Percentiles rank a stretch among this genome's conserved stretches.
These are phyloP conservation scores for Doryteuthis pealeii DNA, from an alignment of 1,140 invertebrate species.

Conservation along the genomic window DNA sequence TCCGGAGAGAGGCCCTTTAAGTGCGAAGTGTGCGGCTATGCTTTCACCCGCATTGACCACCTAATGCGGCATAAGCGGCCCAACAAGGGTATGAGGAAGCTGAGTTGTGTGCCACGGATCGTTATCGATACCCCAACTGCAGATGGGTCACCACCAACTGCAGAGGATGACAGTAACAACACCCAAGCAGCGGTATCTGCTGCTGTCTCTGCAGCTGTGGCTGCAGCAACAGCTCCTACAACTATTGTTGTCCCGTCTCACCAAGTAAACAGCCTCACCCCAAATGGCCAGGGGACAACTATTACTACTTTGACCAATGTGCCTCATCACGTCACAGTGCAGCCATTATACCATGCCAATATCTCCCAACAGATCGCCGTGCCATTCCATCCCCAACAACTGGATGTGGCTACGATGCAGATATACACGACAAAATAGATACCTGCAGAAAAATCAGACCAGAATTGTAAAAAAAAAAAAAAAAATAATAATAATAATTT, in stretches of 20 bases:
- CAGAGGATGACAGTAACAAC: neutral
- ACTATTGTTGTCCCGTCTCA: no score
- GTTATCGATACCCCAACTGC: neutral
- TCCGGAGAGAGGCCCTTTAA: constrained; percentile 75
- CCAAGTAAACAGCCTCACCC: no score
- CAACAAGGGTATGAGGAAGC: constrained; percentile 68
- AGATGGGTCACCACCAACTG: neutral
- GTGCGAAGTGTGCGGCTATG: constrained; percentile 37
- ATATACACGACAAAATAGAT: neutral
- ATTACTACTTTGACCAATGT: constrained; percentile 1
- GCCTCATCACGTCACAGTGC: neutral
- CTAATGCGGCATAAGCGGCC: constrained; percentile 51
- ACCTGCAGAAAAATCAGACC: no score
- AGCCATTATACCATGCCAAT: neutral
- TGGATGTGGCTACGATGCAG: neutral
- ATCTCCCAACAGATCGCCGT: neutral
- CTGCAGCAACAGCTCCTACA: neutral
- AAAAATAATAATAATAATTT: no score
- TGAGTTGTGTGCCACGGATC: neutral
- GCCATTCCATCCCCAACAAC: neutral
- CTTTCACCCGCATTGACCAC: constrained; percentile 20
- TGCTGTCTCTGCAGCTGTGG: neutral
- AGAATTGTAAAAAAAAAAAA: no score
- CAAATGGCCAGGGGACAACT: neutral
- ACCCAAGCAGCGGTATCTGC: neutral